Percentiles rank a stretch among this genome's conserved stretches.
phyloP scores from a whole-genome alignment of 2,888 invertebrate genomes.

The Leucoma salicis region DNA sequence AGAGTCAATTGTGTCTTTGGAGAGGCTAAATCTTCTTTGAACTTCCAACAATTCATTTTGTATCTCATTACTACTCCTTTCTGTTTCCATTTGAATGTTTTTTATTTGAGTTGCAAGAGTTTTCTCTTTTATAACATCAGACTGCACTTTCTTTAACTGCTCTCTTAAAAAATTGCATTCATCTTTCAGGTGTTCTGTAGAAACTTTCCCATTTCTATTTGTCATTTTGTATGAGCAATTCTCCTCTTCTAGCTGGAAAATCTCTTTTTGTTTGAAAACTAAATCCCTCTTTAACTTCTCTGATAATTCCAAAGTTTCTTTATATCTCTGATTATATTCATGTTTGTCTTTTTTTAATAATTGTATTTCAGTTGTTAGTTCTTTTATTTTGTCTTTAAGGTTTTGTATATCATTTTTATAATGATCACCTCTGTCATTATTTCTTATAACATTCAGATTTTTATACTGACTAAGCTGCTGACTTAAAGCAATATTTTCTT shows the following conservation, averaged over 20 bases:
- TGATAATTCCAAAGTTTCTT: constrained; percentile 57
- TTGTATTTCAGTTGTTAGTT: constrained; percentile 54
- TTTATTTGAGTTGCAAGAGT: constrained; percentile 80
- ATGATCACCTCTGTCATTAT: constrained; percentile 46
- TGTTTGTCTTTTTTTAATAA: constrained; percentile 65
- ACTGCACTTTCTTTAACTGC: constrained; percentile 71
- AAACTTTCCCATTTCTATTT: constrained; percentile 67
- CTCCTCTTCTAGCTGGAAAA: constrained; percentile 70
- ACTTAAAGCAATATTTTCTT: constrained; percentile 68
- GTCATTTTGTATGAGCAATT: constrained; percentile 73
- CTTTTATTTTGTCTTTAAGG: constrained; percentile 56
- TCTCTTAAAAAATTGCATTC: constrained; percentile 71
- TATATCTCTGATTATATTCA: constrained; percentile 64
- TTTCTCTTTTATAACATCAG: constrained; percentile 74
- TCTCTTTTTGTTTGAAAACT: constrained; percentile 63
- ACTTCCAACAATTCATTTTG: constrained; percentile 85
- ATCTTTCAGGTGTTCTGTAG: constrained; percentile 65
- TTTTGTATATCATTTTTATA: constrained; percentile 52
- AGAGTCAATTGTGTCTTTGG: constrained; percentile 80
- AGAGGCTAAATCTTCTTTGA: constrained; percentile 84
- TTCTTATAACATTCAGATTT: constrained; percentile 46
- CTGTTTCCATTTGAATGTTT: constrained; percentile 89
- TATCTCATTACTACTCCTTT: constrained; percentile 85
- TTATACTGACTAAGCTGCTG: constrained; percentile 63
- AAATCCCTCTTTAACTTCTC: constrained; percentile 72